A percentile compares a stretch with the other conserved stretches of the same genome.
Conservation (phyloP, 2,113 vertebrate species). For the Sminthopsis crassicaudata region DNA sequence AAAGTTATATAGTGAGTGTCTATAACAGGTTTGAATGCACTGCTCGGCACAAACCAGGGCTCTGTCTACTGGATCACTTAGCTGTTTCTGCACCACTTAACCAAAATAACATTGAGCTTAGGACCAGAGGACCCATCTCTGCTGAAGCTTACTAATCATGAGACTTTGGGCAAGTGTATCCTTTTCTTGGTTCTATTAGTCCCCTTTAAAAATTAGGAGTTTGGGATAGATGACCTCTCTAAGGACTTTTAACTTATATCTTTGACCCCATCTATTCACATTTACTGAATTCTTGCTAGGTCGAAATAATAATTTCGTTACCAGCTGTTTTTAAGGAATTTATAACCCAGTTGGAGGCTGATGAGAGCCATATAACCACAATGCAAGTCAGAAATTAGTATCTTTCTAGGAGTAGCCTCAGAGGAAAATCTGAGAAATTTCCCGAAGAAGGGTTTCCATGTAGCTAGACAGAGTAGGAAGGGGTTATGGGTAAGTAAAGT, state of each 20-base stretch:
- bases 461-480: neutral
- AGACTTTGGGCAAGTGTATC: neutral
- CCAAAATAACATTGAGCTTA: neutral
- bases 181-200: neutral
- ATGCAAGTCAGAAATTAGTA: neutral
- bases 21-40: neutral
- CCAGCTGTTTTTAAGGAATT: neutral
- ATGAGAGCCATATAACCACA: neutral
- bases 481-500: neutral
- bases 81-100: neutral
- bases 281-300: neutral
- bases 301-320: neutral
- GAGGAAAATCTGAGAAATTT: neutral
- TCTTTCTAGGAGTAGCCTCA: neutral
- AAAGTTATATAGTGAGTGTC: neutral
- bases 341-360: neutral
- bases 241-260: neutral
- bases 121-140: neutral
- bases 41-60: neutral
- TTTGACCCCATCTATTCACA: neutral
- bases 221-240: neutral
- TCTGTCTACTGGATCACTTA: neutral
- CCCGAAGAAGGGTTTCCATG: neutral
- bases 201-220: neutral
- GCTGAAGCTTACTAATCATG: neutral